Evolutionary conservation across 2,888 invertebrate species (phyloP).

Genomic region (Macrophya alboannulata): DNA sequence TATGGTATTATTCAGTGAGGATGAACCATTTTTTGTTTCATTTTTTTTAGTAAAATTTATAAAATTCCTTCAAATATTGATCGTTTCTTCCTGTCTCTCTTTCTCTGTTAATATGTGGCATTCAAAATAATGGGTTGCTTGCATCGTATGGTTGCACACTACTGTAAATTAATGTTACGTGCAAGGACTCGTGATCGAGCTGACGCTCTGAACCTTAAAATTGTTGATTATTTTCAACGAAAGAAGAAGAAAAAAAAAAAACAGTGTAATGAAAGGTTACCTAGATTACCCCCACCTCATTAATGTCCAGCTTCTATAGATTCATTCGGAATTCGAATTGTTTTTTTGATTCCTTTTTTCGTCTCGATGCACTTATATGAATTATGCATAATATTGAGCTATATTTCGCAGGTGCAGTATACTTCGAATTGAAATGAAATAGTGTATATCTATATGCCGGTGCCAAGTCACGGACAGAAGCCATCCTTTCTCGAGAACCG

Average conservation of each 20-base stretch:
- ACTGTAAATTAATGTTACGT: neutral
- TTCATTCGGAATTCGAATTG: neutral
- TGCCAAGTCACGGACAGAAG: constrained; percentile 21
- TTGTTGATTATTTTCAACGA: neutral
- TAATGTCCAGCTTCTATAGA: neutral
- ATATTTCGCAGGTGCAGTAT: neutral
- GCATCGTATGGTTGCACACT: too few species aligned
- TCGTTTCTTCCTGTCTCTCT: too few species aligned
- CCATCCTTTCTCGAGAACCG: neutral
- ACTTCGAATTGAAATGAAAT: neutral
- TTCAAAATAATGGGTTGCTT: too few species aligned
- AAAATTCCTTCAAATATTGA: too few species aligned
- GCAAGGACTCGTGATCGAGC: neutral
- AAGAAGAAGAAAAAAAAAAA: too few species aligned
- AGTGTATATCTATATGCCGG: neutral
- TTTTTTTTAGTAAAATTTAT: too few species aligned
- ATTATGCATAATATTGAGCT: neutral
- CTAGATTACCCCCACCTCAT: neutral
- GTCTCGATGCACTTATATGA: neutral
- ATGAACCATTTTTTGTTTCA: too few species aligned
- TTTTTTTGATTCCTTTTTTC: neutral
- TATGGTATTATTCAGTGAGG: too few species aligned
- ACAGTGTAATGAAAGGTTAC: neutral
- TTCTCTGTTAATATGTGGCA: too few species aligned
- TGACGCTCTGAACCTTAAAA: neutral